A percentile compares a stretch with the other conserved stretches of the same genome.
Evolutionary conservation across 2,888 invertebrate species (phyloP).

Genomic region (Scaptomyza tumidula): DNA sequence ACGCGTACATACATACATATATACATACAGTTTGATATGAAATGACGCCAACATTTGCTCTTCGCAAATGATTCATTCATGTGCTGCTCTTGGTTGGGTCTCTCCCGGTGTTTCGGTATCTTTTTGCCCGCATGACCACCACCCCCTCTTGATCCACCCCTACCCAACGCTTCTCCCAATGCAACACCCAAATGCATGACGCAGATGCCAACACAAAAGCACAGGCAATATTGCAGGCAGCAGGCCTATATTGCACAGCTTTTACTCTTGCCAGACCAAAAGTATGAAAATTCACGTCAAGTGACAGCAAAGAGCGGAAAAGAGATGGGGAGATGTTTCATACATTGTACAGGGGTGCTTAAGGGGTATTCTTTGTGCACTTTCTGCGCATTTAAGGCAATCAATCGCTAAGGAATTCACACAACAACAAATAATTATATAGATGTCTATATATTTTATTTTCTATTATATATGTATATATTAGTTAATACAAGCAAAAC

Average conservation of each 20-base stretch:
- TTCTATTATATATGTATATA: not conserved
- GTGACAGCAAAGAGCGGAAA: slow-evolving; percentile 2
- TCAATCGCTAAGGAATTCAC: slow-evolving; percentile 20
- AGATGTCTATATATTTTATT: not conserved
- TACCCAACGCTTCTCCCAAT: slow-evolving; percentile 41
- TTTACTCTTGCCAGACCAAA: slow-evolving; percentile 5
- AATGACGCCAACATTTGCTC: slow-evolving; percentile 75
- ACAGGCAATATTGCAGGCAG: not conserved
- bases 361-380: slow-evolving; percentile 4
- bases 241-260: slow-evolving; percentile 48
- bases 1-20: slow-evolving; percentile 12
- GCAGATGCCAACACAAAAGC: slow-evolving; percentile 67
- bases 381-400: slow-evolving; percentile 43
- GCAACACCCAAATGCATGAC: slow-evolving; percentile 70
- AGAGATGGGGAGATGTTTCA: not conserved
- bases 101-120: slow-evolving; percentile 11
- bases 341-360: not conserved
- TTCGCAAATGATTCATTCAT: slow-evolving; percentile 75
- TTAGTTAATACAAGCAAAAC: slow-evolving; percentile 5
- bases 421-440: slow-evolving; percentile 24
- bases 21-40: slow-evolving; percentile 36
- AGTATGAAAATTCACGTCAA: slow-evolving; percentile 22
- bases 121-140: slow-evolving; percentile 18
- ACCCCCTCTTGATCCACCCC: slow-evolving; percentile 12
- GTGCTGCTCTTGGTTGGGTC: slow-evolving; percentile 32